Conservation (phyloP, 2,113 vertebrate genomes). For the Balaeniceps rex region DNA sequence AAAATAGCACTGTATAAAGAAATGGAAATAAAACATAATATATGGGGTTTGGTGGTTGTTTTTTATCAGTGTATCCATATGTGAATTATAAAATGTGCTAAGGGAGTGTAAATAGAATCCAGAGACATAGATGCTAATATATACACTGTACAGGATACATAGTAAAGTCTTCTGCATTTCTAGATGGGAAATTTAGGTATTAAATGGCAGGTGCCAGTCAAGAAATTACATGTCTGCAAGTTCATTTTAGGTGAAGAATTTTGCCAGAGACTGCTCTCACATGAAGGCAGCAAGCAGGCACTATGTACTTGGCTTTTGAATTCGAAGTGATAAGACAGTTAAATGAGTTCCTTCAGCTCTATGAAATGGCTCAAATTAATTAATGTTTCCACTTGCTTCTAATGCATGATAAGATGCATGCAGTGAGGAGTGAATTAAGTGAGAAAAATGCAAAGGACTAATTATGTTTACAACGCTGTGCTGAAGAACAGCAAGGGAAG, state of each 20-base stretch:
- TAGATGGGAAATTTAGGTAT: background rate
- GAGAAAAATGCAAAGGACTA: background rate
- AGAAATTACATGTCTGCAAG: background rate
- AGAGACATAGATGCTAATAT: background rate
- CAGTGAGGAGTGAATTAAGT: background rate
- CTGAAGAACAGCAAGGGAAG: background rate
- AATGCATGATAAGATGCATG: background rate
- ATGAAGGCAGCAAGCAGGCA: background rate
- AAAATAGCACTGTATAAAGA: background rate
- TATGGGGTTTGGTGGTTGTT: background rate
- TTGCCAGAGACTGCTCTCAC: background rate
- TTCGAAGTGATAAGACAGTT: background rate
- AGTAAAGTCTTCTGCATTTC: background rate
- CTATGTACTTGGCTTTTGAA: background rate
- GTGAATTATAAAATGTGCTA: background rate
- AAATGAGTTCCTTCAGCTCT: background rate
- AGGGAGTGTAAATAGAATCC: background rate
- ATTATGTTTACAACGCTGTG: background rate
- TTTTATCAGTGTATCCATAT: background rate
- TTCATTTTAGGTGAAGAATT: background rate
- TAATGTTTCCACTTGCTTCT: constrained; percentile 6
- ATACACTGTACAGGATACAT: background rate
- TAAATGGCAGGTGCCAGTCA: background rate
- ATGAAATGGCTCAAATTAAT: constrained; percentile 35
- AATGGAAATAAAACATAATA: background rate